These are phyloP conservation scores for Nemotelus nigrinus DNA, from an alignment of 2,888 invertebrate species.

Conservation along the genomic window DNA sequence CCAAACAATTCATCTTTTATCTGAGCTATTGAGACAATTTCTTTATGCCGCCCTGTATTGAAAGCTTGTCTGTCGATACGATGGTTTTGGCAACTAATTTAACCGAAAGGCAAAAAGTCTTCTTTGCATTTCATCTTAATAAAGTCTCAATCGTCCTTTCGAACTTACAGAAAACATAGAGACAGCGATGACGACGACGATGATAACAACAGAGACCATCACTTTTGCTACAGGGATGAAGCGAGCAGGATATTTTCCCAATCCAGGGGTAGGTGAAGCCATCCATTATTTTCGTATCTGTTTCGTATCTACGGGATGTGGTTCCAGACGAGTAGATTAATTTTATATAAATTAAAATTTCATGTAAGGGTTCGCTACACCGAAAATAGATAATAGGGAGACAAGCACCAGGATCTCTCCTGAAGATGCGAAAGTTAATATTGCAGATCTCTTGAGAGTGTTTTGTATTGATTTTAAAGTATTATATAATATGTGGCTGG, in stretches of 20 bases:
- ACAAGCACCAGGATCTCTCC: slow-evolving; percentile 25
- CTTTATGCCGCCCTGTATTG: slow-evolving; percentile 18
- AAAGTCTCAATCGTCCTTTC: slow-evolving; percentile 47
- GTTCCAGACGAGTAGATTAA: slow-evolving; percentile 52
- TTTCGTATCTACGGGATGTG: slow-evolving; percentile 49
- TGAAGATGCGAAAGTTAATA: slow-evolving; percentile 47
- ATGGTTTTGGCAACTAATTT: slow-evolving; percentile 48
- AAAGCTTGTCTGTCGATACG: slow-evolving; percentile 24
- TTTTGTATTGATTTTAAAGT: slow-evolving; percentile 50
- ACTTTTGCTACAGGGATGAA: background rate
- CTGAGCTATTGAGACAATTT: slow-evolving; percentile 27
- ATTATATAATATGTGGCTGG: too few relatives aligned
- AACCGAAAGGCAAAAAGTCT: slow-evolving; percentile 48
- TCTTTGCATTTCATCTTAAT: slow-evolving; percentile 52
- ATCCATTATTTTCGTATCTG: slow-evolving; percentile 47
- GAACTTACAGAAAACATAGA: background rate
- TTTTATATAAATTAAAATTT: slow-evolving; percentile 52
- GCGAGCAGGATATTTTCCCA: background rate
- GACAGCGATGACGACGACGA: background rate
- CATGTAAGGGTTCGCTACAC: slow-evolving; percentile 50
- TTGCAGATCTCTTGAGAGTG: slow-evolving; percentile 47
- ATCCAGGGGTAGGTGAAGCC: slow-evolving; percentile 41
- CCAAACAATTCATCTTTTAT: slow-evolving; percentile 32
- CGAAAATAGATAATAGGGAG: slow-evolving; percentile 48
- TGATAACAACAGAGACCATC: too few relatives aligned